Evolutionary conservation across 2,888 invertebrate genomes (phyloP).

Genomic region (Cerceris ruficornis): DNA sequence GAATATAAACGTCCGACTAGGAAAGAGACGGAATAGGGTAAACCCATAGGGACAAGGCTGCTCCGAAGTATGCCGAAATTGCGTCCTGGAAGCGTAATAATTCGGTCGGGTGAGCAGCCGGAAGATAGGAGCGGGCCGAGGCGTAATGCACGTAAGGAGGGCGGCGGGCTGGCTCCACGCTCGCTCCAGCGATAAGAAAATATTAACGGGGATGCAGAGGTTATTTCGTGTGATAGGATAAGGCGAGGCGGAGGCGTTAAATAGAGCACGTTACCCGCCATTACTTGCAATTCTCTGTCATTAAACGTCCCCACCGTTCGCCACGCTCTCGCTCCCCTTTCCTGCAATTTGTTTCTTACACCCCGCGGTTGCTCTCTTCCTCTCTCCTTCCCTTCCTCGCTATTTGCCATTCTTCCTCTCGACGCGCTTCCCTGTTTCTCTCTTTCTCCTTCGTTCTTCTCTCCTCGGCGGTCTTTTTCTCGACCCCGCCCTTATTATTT

Average conservation of each 20-base stretch:
- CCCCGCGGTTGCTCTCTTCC: slow-evolving; percentile 25
- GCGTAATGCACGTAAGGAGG: slow-evolving; percentile 50
- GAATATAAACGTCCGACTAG: too few relatives aligned
- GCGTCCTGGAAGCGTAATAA: slow-evolving; percentile 63
- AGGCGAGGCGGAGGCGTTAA: slow-evolving; percentile 64
- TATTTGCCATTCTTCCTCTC: neutral
- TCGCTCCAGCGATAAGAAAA: slow-evolving; percentile 61
- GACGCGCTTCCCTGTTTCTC: slow-evolving; percentile 1
- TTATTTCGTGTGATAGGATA: slow-evolving; percentile 68
- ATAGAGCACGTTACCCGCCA: slow-evolving; percentile 70
- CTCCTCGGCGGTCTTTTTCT: slow-evolving; percentile 23
- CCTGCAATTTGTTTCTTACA: slow-evolving; percentile 63
- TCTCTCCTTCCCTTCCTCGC: slow-evolving; percentile 5
- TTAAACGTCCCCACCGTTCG: slow-evolving; percentile 65
- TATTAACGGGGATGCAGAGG: slow-evolving; percentile 66
- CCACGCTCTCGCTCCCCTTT: slow-evolving; percentile 29
- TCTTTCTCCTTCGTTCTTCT: slow-evolving; percentile 26
- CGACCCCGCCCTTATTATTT: slow-evolving; percentile 58
- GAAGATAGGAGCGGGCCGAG: slow-evolving; percentile 48
- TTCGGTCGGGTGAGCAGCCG: slow-evolving; percentile 59
- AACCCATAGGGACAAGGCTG: slow-evolving; percentile 33
- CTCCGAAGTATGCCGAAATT: slow-evolving; percentile 48
- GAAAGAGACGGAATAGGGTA: too few relatives aligned
- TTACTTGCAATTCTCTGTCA: slow-evolving; percentile 73
- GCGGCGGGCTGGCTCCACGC: slow-evolving; percentile 9